Evolutionary conservation across 2,797 vertebrate genomes (phyloP).

Genomic region (Pangasius krempfi): DNA sequence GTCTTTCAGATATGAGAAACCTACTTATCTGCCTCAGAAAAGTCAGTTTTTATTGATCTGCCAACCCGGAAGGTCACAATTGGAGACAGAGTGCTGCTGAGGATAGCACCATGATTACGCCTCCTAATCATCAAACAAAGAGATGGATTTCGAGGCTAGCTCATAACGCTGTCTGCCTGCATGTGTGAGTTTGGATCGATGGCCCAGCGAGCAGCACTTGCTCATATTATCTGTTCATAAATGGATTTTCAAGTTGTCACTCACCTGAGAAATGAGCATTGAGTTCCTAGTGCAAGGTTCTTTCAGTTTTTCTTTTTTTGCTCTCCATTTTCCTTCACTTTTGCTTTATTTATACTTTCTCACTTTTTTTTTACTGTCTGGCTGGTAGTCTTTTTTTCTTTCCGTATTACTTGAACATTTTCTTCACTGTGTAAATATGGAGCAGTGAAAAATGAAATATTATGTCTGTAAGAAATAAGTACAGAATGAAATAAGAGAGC

Average conservation of each 20-base stretch:
- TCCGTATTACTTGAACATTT: not conserved
- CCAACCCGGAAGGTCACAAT: slow-evolving; percentile 67
- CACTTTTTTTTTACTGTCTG: not conserved
- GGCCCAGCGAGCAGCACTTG: slow-evolving; percentile 40
- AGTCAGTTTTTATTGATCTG: slow-evolving; percentile 68
- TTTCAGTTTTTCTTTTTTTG: slow-evolving; percentile 18
- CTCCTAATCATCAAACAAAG: slow-evolving; percentile 72
- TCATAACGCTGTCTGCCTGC: slow-evolving; percentile 54
- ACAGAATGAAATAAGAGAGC: not conserved
- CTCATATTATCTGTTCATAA: slow-evolving; percentile 64
- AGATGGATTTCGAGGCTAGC: slow-evolving; percentile 69
- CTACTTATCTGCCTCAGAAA: slow-evolving; percentile 42
- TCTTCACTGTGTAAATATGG: not conserved
- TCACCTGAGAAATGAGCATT: slow-evolving; percentile 54
- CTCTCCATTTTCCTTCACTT: slow-evolving; percentile 45
- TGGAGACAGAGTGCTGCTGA: slow-evolving; percentile 66
- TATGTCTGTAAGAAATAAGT: not conserved
- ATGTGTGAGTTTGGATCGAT: slow-evolving; percentile 64
- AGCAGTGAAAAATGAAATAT: not conserved
- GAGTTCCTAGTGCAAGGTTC: slow-evolving; percentile 7
- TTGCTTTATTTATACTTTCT: slow-evolving; percentile 38
- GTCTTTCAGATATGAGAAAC: slow-evolving; percentile 45
- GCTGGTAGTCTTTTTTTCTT: not conserved
- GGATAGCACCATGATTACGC: slow-evolving; percentile 62
- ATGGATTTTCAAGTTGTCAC: slow-evolving; percentile 67